Percentiles rank a stretch among this genome's conserved stretches.
phyloP scores from a whole-genome alignment of 2,113 vertebrate genomes.

The Oceanodroma tethys region DNA sequence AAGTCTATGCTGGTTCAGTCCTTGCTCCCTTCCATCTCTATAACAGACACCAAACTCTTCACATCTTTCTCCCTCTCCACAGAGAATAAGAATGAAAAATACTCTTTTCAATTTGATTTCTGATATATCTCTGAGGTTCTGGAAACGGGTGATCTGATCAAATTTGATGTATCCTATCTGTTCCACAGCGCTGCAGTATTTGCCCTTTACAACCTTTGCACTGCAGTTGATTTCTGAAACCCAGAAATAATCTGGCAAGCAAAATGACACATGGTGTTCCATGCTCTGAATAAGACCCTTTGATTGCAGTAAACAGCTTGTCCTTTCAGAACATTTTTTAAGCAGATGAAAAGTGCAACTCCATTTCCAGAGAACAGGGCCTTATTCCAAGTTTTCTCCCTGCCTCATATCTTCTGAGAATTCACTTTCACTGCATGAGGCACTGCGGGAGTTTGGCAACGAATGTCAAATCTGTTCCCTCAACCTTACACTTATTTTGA shows the following conservation, averaged over 20 bases:
- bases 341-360: slow-evolving; percentile 5
- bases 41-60: neutral
- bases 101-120: neutral
- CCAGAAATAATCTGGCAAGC: neutral
- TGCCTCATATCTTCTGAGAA: neutral
- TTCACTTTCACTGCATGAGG: neutral
- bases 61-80: neutral
- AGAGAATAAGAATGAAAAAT: neutral
- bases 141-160: neutral
- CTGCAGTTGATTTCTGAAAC: neutral
- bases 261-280: neutral
- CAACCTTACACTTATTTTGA: neutral
- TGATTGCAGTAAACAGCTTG: neutral
- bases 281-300: neutral
- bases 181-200: neutral
- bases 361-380: neutral
- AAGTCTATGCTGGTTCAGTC: neutral
- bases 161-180: neutral
- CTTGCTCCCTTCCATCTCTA: neutral
- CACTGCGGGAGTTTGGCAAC: neutral
- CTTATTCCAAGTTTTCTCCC: neutral
- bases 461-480: neutral
- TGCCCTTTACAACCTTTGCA: neutral
- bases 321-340: neutral
- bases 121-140: neutral